Evolutionary conservation across 2,888 invertebrate species (phyloP).

Genomic region (Operophtera brumata): DNA sequence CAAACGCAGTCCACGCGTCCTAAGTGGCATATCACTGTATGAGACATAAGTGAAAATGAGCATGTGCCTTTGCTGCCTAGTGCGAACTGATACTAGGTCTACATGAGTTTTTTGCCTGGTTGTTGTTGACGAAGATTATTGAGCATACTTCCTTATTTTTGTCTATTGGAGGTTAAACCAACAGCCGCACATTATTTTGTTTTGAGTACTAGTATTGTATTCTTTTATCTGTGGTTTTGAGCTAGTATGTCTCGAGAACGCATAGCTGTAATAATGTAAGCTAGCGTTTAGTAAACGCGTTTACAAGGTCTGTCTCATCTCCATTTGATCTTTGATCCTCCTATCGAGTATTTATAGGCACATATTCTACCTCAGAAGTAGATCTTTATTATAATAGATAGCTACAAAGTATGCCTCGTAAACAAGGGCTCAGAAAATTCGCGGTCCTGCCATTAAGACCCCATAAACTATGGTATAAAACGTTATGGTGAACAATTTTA

Average conservation of each 20-base stretch:
- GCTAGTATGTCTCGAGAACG: not conserved
- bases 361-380: conserved; percentile 17
- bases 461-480: conserved; percentile 43
- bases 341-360: conserved; percentile 11
- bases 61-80: no score
- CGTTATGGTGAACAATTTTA: conserved; percentile 38
- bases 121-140: no score
- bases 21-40: no score
- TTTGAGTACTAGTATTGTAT: no score
- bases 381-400: conserved; percentile 19
- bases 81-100: no score
- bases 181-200: not conserved
- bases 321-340: conserved; percentile 16
- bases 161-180: no score
- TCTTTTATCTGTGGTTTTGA: no score
- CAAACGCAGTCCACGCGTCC: no score
- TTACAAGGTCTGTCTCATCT: conserved; percentile 22
- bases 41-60: no score
- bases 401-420: conserved; percentile 34
- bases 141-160: no score
- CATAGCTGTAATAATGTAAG: not conserved
- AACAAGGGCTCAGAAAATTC: conserved; percentile 31
- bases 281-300: conserved; percentile 7
- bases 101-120: no score
- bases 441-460: conserved; percentile 40